Base-by-base conservation (phyloP, 1,140 invertebrate genomes). In the Limonius californicus region DNA sequence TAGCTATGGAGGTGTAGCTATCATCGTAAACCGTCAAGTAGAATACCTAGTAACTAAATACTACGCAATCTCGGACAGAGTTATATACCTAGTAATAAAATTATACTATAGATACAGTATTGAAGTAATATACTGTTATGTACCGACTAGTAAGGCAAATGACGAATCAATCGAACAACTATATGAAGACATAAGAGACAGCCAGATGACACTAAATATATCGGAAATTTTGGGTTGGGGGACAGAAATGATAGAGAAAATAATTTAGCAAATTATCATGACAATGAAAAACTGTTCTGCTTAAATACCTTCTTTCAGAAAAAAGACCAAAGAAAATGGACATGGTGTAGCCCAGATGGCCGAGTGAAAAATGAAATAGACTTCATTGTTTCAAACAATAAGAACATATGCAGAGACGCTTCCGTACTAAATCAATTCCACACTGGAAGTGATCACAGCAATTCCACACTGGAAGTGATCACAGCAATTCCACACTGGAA, bases 1-100 rank as follows among this genome's bases (percentile, higher is more conserved):
- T 45, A 19, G n/a, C 12, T 1, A 43, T 2, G 32, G 30, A 9
- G 56, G 39, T 4, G 56, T 58, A 15, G 56, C 35, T n/a, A 43
- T 58, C 20, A 12, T 58, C 3, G 18, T 43, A 11, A 42, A 58
- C 18, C n/a, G 42, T 39, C 2, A 32, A 39, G 2, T 39, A 39
- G 9, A 16, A 32, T n/a, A n/a, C n/a, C n/a, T n/a, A n/a, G n/a
- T n/a, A n/a, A n/a, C n/a, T n/a, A n/a, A n/a, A n/a, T 58, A 58
- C 23, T 12, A 18, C 11, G 18, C 56, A 21, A 30, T 58, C 2
- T 58, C 56, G 8, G 23, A 58, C 14, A 19, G 39, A 43, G 35
- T 58, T n/a, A 42, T 45, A 42, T 58, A 58, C 18, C 2, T 58
- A 6, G 23, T 23, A 39, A 4, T 58, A 58, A 43, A n/a, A 42